These are phyloP conservation scores for Eupsittula cactorum DNA, from an alignment of 2,113 vertebrate genomes.

Conservation along the genomic window DNA sequence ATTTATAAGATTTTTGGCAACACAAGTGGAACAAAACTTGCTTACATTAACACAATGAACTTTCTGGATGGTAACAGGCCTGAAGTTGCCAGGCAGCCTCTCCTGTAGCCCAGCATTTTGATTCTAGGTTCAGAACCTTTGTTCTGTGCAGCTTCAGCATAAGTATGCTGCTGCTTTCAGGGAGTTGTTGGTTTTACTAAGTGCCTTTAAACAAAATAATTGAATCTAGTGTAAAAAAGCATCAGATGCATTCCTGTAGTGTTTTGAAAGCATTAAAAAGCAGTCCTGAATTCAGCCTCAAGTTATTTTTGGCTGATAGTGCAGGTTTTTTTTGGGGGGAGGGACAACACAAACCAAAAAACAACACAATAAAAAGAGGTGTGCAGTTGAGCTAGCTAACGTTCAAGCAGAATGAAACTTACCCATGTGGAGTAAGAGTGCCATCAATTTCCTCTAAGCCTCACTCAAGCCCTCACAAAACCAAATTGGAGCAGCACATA, in stretches of 20 bases:
- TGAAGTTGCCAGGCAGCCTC: neutral
- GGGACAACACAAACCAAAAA: neutral
- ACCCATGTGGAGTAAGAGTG: neutral
- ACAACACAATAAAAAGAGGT: neutral
- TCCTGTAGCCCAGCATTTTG: neutral
- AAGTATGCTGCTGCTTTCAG: neutral
- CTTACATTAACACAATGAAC: neutral
- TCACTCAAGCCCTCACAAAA: neutral
- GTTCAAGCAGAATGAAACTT: neutral
- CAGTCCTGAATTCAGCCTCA: neutral
- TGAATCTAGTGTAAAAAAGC: neutral
- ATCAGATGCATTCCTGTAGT: constrained; percentile 4
- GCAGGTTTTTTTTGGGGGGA: neutral
- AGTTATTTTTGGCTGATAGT: constrained; percentile 13
- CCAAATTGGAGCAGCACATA: neutral
- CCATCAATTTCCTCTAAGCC: neutral
- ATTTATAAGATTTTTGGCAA: neutral
- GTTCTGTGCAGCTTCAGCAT: neutral
- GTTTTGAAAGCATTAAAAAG: constrained; percentile 29
- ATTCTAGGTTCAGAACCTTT: neutral
- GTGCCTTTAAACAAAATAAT: neutral
- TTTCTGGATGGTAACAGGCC: neutral
- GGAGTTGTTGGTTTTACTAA: neutral
- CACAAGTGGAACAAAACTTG: neutral
- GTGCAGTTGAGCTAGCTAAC: neutral